phyloP scores from a whole-genome alignment of 64 coral and sea anemone genomes.

The Astreopora myriophthalma region DNA sequence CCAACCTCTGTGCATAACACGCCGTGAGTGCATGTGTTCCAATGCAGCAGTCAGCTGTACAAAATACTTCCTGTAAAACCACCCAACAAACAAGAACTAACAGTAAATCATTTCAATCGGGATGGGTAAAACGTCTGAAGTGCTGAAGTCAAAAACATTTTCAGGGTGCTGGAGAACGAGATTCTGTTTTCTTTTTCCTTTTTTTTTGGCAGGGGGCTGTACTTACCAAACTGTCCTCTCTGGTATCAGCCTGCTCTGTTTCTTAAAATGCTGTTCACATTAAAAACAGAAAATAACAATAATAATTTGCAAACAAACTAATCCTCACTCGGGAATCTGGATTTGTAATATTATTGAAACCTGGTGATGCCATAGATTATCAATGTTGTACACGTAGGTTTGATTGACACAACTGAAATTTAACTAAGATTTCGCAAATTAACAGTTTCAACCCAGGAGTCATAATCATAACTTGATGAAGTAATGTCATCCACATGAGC shows the following conservation, averaged over 20 bases:
- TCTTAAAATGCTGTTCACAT: slow-evolving; percentile 84
- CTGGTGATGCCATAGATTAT: too few species aligned
- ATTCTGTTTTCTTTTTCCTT: too few species aligned
- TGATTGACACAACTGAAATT: too few species aligned
- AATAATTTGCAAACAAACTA: neutral
- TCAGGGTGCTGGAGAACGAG: neutral
- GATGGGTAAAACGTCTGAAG: too few species aligned
- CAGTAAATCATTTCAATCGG: neutral
- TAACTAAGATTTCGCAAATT: too few species aligned
- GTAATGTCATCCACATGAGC: too few species aligned
- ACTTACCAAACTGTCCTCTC: slow-evolving; percentile 99
- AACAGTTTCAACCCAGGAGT: too few species aligned
- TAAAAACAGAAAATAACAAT: neutral
- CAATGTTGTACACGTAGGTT: too few species aligned
- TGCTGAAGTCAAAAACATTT: too few species aligned
- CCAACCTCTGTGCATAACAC: slow-evolving; percentile 97
- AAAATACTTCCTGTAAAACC: slow-evolving; percentile 94
- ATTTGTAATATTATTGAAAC: too few species aligned
- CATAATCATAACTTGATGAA: too few species aligned
- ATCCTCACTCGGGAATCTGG: neutral
- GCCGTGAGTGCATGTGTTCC: slow-evolving; percentile 96
- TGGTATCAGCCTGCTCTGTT: slow-evolving; percentile 92
- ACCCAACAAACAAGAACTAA: neutral
- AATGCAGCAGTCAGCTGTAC: slow-evolving; percentile 97
- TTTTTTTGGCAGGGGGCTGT: too few species aligned